phyloP scores from a whole-genome alignment of 2,888 invertebrate genomes.

The Schrankia costaestrigalis region DNA sequence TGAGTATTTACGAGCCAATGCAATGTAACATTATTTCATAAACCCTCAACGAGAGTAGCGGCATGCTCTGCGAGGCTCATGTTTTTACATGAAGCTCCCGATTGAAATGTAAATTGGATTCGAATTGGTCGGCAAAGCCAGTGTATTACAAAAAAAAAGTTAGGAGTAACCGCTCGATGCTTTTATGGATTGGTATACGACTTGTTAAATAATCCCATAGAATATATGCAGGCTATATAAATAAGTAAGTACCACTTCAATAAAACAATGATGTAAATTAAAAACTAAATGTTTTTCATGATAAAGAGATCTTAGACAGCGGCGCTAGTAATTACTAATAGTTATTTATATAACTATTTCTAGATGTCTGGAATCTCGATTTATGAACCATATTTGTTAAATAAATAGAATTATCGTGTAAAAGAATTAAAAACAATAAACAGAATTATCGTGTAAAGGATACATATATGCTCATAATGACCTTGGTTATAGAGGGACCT shows the following conservation, averaged over 20 bases:
- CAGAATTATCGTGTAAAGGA: too few species aligned
- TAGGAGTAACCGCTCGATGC: constrained; percentile 44
- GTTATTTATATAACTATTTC: too few species aligned
- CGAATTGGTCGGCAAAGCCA: constrained; percentile 68
- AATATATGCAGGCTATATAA: constrained; percentile 20
- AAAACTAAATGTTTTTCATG: not conserved
- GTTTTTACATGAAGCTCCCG: constrained; percentile 69
- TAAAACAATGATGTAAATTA: not conserved
- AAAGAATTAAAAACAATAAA: too few species aligned
- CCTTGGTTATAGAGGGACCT: too few species aligned
- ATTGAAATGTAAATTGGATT: constrained; percentile 74
- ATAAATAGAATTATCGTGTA: too few species aligned
- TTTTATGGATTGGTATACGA: constrained; percentile 48
- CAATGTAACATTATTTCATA: constrained; percentile 63
- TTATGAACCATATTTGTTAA: too few species aligned
- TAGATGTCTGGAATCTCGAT: too few species aligned
- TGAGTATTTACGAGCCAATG: constrained; percentile 38
- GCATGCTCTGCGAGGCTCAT: constrained; percentile 53
- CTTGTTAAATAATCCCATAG: constrained; percentile 44
- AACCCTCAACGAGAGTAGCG: constrained; percentile 45
- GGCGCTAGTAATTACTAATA: too few species aligned
- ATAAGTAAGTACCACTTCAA: not conserved
- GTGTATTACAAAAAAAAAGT: constrained; percentile 55
- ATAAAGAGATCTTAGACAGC: too few species aligned
- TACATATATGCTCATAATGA: too few species aligned